phyloP scores from a whole-genome alignment of 2,113 vertebrate genomes.

The Quiscalus mexicanus region DNA sequence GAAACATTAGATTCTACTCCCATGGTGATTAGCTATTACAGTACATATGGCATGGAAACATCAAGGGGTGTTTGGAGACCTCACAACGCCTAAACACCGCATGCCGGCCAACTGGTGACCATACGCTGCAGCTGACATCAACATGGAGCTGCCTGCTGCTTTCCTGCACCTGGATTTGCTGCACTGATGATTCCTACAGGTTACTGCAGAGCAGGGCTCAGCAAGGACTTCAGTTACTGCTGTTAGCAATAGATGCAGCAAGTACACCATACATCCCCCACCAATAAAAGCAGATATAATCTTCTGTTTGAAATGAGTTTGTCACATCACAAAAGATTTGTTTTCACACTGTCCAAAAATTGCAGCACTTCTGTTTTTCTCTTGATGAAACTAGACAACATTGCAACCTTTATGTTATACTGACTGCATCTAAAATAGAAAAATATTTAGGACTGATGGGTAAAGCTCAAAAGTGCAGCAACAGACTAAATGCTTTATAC shows the following conservation, averaged over 20 bases:
- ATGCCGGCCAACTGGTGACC: neutral
- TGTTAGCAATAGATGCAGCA: neutral
- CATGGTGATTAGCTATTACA: neutral
- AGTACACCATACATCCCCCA: neutral
- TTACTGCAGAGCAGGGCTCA: neutral
- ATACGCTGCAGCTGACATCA: neutral
- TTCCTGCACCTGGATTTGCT: neutral
- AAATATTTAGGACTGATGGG: slow-evolving; percentile 2
- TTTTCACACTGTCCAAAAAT: slow-evolving; percentile 13
- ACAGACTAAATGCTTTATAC: neutral
- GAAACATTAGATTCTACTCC: neutral
- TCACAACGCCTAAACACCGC: neutral
- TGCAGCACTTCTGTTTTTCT: neutral
- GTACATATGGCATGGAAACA: slow-evolving; percentile 28
- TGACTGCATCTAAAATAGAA: neutral
- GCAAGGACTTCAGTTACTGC: neutral
- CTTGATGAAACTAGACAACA: neutral
- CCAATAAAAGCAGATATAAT: neutral
- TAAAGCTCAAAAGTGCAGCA: neutral
- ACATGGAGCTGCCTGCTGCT: neutral
- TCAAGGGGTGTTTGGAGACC: neutral
- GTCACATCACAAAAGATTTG: neutral
- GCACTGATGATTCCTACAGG: neutral
- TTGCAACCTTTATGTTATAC: neutral
- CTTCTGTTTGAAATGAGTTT: neutral